These are phyloP conservation scores for Esox niger DNA, from an alignment of 2,113 vertebrate genomes.

Conservation along the genomic window DNA sequence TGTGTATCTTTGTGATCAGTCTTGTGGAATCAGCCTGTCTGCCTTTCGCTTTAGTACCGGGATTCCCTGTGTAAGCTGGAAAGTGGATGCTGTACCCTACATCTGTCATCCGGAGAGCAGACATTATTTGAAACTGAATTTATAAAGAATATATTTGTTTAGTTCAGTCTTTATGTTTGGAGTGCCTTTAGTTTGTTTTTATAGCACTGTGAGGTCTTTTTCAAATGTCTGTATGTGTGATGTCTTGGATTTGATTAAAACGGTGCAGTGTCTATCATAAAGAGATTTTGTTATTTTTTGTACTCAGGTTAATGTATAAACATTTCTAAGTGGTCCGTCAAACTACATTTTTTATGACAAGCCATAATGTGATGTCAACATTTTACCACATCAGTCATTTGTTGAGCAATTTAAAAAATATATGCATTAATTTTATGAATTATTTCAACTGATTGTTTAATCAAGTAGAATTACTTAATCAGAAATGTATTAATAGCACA, in stretches of 20 bases:
- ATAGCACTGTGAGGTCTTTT: background rate
- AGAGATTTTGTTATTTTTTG: background rate
- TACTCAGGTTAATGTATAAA: background rate
- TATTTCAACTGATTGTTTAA: too few species aligned
- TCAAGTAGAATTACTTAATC: too few species aligned
- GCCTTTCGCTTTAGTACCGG: background rate
- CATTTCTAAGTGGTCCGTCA: background rate
- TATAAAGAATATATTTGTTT: background rate
- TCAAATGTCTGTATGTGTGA: background rate
- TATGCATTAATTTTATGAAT: too few species aligned
- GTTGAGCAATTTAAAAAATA: too few species aligned
- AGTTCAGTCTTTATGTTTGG: background rate
- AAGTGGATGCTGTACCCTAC: background rate
- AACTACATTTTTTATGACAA: background rate
- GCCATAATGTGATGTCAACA: too few species aligned
- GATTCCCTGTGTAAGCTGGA: constrained; percentile 2
- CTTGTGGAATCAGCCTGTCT: background rate
- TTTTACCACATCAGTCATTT: too few species aligned
- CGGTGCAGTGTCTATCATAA: background rate
- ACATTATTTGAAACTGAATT: too few species aligned
- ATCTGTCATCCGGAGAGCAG: background rate
- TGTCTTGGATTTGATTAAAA: background rate
- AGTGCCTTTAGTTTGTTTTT: background rate
- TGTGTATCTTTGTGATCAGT: background rate
- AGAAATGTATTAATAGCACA: too few species aligned